phyloP scores from a whole-genome alignment of 92 coral and sea anemone genomes.

The Paragorgia papillata region DNA sequence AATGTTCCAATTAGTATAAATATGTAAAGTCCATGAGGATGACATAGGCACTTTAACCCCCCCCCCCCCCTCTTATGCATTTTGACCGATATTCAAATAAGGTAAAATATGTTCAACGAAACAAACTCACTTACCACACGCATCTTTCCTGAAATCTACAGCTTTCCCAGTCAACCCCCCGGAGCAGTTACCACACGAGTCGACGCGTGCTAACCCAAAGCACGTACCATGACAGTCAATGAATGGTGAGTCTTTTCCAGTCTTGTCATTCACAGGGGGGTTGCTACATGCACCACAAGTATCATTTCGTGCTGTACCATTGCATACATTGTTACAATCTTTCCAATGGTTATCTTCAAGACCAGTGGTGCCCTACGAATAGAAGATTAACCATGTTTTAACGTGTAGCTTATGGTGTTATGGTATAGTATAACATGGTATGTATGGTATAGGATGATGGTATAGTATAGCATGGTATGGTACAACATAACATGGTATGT shows the following conservation, averaged over 20 bases:
- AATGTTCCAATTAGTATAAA: too few relatives aligned
- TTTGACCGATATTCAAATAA: too few relatives aligned
- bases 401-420: neutral
- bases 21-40: too few relatives aligned
- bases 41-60: too few relatives aligned
- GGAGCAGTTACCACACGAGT: slow-evolving; percentile 57
- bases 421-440: too few relatives aligned
- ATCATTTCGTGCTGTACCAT: slow-evolving; percentile 42
- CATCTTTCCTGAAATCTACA: slow-evolving; percentile 57
- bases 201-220: slow-evolving; percentile 49
- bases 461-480: too few relatives aligned
- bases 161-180: slow-evolving; percentile 66
- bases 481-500: too few relatives aligned
- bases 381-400: neutral
- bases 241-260: slow-evolving; percentile 13
- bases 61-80: too few relatives aligned
- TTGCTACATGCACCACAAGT: slow-evolving; percentile 34
- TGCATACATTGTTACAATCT: slow-evolving; percentile 39
- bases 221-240: slow-evolving; percentile 64
- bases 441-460: too few relatives aligned
- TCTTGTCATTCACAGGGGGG: neutral
- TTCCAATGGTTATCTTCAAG: slow-evolving; percentile 13
- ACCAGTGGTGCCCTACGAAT: slow-evolving; percentile 45
- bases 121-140: slow-evolving; percentile 61
- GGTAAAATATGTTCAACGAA: too few relatives aligned